Evolutionary conservation across 2,797 vertebrate genomes (phyloP).

Genomic region (Ara ararauna): DNA sequence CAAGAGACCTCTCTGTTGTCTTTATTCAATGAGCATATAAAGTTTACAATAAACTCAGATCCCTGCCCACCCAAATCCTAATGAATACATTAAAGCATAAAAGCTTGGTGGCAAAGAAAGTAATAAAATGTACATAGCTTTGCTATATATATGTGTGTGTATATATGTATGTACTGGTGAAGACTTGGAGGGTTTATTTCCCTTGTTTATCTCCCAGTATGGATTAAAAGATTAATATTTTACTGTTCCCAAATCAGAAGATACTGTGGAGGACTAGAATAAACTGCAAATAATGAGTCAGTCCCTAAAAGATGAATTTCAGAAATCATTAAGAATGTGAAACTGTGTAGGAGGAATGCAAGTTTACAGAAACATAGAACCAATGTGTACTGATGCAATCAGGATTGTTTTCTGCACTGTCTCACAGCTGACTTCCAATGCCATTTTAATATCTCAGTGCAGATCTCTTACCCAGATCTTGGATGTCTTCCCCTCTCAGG

Average conservation of each 20-base stretch:
- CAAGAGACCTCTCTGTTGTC: not conserved
- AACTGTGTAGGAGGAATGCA: accelerated
- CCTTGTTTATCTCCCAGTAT: not conserved
- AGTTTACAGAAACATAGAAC: not conserved
- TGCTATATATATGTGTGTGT: not conserved
- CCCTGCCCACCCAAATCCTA: not conserved
- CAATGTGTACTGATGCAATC: not conserved
- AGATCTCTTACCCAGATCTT: not conserved
- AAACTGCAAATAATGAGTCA: not conserved
- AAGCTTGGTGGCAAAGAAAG: not conserved
- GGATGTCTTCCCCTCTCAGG: not conserved
- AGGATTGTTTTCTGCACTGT: not conserved
- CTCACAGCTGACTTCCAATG: not conserved
- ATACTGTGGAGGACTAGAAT: not conserved
- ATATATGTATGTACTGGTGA: not conserved
- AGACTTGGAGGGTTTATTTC: not conserved
- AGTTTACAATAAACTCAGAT: not conserved
- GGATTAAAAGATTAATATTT: not conserved
- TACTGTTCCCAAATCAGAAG: not conserved
- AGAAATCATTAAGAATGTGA: not conserved
- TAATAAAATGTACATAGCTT: not conserved
- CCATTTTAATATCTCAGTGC: not conserved
- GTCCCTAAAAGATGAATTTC: not conserved
- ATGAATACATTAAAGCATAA: not conserved
- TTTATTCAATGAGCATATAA: not conserved